phyloP scores from a whole-genome alignment of 2,888 invertebrate species.

The Yponomeuta cagnagella region DNA sequence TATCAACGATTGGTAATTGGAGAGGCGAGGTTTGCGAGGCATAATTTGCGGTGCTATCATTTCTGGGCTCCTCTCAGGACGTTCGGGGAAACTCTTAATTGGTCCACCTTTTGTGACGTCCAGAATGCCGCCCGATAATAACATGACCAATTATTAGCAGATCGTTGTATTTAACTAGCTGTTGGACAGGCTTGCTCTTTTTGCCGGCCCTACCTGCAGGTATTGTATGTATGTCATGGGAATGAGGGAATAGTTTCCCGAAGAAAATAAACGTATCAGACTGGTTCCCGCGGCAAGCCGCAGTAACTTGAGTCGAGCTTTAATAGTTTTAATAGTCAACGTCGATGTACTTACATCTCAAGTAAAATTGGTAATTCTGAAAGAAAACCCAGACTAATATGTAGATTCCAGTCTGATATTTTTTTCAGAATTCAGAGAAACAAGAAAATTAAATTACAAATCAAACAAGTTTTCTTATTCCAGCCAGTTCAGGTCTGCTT shows the following conservation, averaged over 20 bases:
- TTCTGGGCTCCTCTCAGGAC: constrained; percentile 63
- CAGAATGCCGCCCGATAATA: constrained; percentile 69
- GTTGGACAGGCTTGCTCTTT: constrained; percentile 36
- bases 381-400: not conserved
- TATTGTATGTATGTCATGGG: constrained; percentile 5
- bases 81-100: constrained; percentile 74
- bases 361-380: not conserved
- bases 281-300: not conserved
- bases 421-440: not conserved
- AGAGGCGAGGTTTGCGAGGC: constrained; percentile 50
- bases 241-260: not conserved
- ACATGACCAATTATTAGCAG: constrained; percentile 65
- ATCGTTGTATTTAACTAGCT: constrained; percentile 64
- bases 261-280: not conserved
- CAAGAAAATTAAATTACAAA: constrained; percentile 2
- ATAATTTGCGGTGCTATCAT: constrained; percentile 72
- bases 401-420: no score
- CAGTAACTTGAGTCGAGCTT: not conserved
- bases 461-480: constrained; percentile 5
- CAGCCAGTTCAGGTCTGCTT: constrained; percentile 24
- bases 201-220: constrained; percentile 16
- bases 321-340: not conserved
- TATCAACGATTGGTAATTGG: constrained; percentile 70
- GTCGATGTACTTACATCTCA: not conserved
- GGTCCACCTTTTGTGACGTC: constrained; percentile 69